Evolutionary conservation across 1,140 invertebrate genomes (phyloP).

Genomic region (Panonychus citri): DNA sequence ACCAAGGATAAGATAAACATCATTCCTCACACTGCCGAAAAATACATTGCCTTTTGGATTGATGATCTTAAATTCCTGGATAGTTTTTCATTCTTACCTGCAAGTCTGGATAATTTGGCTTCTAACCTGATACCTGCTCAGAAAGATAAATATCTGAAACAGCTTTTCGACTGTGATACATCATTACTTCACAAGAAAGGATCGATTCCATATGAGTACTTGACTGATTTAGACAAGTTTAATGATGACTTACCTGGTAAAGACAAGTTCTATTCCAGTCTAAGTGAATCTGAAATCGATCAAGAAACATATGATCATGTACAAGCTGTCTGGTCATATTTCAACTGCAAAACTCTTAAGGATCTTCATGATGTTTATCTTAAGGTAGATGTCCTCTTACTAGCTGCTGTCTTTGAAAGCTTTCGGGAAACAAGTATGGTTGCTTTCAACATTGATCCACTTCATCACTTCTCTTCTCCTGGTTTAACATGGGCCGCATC

Average conservation of each 20-base stretch:
- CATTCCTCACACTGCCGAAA: no score
- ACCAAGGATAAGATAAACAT: no score
- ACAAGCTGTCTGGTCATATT: conserved; percentile 14
- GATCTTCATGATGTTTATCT: conserved; percentile 25
- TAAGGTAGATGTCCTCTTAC: conserved; percentile 21
- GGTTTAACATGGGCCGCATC: no score
- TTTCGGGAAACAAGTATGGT: not conserved
- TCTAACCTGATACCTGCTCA: no score
- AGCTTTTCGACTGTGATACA: no score
- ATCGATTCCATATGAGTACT: conserved; percentile 16
- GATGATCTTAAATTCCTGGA: no score
- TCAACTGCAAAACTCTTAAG: conserved; percentile 19
- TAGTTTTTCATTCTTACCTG: no score
- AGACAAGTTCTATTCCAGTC: not conserved
- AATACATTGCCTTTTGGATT: no score
- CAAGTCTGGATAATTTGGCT: no score
- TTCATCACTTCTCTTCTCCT: not conserved
- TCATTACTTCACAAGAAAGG: conserved; percentile 5
- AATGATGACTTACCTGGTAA: conserved; percentile 12
- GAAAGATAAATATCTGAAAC: no score
- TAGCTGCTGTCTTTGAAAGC: conserved; percentile 27
- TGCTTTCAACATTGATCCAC: conserved; percentile 16
- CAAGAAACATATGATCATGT: not conserved
- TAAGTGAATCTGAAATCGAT: not conserved
- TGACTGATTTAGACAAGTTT: no score